Evolutionary conservation across 2,113 vertebrate species (phyloP).

Genomic region (Elachura formosa): DNA sequence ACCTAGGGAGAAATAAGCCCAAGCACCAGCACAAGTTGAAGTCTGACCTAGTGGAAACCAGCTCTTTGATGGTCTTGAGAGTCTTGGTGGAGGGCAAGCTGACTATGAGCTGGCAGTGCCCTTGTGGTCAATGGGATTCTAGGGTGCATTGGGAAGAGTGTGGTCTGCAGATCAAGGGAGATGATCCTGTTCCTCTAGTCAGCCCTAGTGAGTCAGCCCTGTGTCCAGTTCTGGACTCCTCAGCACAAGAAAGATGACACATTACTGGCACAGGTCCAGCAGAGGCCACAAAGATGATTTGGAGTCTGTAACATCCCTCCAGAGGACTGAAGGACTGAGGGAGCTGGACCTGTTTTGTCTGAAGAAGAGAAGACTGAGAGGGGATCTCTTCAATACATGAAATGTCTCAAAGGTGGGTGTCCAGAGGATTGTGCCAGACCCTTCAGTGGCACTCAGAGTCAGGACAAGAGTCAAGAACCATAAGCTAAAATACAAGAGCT

Average conservation of each 20-base stretch:
- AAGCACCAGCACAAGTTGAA: not conserved
- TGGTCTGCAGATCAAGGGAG: not conserved
- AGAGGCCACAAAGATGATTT: not conserved
- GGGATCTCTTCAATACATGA: not conserved
- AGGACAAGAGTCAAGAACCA: not conserved
- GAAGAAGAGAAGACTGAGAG: not conserved
- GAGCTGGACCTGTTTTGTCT: not conserved
- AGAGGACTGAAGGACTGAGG: not conserved
- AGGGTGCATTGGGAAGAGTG: not conserved
- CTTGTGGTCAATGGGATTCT: not conserved
- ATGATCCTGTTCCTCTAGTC: not conserved
- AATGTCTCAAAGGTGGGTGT: accelerated
- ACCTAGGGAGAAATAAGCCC: not conserved
- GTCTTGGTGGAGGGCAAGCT: not conserved
- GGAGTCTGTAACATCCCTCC: not conserved
- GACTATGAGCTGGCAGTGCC: too few relatives aligned
- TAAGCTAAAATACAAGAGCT: not conserved
- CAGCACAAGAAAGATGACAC: not conserved
- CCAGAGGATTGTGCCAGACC: not conserved
- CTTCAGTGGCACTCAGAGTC: not conserved
- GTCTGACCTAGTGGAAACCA: not conserved
- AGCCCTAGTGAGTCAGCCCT: not conserved
- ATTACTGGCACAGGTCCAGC: not conserved
- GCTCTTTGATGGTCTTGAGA: not conserved
- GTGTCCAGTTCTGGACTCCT: not conserved